Base-by-base conservation (phyloP, 2,113 vertebrate species). In the Gobiocypris rarus region DNA sequence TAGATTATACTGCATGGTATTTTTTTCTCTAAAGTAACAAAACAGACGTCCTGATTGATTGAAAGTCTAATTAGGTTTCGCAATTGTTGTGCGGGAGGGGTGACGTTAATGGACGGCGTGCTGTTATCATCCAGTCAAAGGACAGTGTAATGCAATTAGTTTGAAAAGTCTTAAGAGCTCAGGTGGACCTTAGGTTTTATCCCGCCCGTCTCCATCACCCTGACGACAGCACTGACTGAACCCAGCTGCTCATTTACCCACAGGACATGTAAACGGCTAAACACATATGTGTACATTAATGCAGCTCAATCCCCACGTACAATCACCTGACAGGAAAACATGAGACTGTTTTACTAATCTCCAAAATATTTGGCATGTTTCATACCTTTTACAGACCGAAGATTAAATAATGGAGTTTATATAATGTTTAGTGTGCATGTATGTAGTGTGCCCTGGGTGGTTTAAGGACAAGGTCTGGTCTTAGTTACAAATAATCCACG, bases 401-500 rank as follows among this genome's bases (percentile, higher is more conserved):
- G 17, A 67, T 38, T 69, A 75, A 74, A 28, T 76, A n/a, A 24
- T 48, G 15, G 58, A 22, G 24, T 83, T 67, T 34, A 4, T 43
- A 43, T 34, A 34, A 34, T 34, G 24, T 69, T 26, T 81, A 43
- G 63, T n/a, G 4, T 67, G 38, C 3, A 31, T 38, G n/a, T 28
- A 7, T 52, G 1, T 31, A 19, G 7, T 14, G 41, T 50, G 59
- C 5, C 2, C 15, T 80, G 24, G 54, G 75, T 65, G 41, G 81
- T 34, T 61, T 67, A 65, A 73, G 77, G 50, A 69, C 41, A 43
- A 45, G 48, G 26, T 61, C 45, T 69, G 71, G 84, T 65, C 70
- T 75, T 83, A 56, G 86, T 83, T 83, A 85, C 75, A 83, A 63
- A 38, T 86, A 84, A 87, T 88, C 75, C 48, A 71, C 54, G 38